Percentiles rank a stretch among this genome's conserved stretches.
Evolutionary conservation across 2,888 invertebrate genomes (phyloP).

Genomic region (Sminthurides aquaticus): DNA sequence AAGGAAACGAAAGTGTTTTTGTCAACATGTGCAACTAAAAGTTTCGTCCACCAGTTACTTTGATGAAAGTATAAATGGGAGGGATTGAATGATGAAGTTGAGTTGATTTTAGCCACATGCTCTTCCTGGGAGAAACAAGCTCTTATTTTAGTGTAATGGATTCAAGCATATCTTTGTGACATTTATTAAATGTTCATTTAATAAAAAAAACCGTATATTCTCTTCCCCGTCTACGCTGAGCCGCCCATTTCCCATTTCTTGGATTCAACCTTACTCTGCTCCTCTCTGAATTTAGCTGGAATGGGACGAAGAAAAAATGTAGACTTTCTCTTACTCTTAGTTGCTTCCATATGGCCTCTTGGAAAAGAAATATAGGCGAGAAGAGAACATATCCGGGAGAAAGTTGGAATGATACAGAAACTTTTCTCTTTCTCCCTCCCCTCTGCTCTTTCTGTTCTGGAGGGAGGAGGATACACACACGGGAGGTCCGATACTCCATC

Average conservation of each 20-base stretch:
- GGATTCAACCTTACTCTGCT: no score
- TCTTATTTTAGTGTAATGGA: not conserved
- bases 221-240: no score
- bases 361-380: no score
- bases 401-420: no score
- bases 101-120: not conserved
- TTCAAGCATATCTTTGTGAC: constrained; percentile 6
- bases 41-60: no score
- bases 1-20: no score
- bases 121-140: not conserved
- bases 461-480: not conserved
- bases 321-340: no score
- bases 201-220: not conserved
- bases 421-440: not conserved
- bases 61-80: no score
- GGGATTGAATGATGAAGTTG: not conserved
- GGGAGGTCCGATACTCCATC: not conserved
- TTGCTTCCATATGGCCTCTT: no score
- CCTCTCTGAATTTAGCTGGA: not conserved
- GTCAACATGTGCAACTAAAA: no score
- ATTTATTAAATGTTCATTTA: constrained; percentile 7
- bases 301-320: not conserved
- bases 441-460: not conserved
- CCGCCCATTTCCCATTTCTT: no score
- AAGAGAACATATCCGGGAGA: no score